These are phyloP conservation scores for Antedon mediterranea DNA, from an alignment of 53 echinoderm and acorn worm genomes.

Conservation along the genomic window DNA sequence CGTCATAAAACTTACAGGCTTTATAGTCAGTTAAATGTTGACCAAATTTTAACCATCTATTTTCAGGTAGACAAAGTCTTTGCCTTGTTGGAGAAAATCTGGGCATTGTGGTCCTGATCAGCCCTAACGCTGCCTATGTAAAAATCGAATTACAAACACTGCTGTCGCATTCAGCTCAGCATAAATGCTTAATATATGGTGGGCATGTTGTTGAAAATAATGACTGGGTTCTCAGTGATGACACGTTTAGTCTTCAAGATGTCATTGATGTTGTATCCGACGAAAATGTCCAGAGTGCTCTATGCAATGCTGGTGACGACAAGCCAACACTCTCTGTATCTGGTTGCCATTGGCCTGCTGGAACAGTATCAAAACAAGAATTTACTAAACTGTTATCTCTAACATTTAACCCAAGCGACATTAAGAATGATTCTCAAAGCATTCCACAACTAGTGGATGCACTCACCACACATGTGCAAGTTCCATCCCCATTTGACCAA, in stretches of 20 bases:
- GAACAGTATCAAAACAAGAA: slow-evolving; percentile 59
- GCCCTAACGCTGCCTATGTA: slow-evolving; percentile 47
- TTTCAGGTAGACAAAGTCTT: slow-evolving; percentile 59
- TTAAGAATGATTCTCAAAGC: slow-evolving; percentile 64
- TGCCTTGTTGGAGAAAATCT: slow-evolving; percentile 44
- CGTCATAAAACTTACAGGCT: too few species aligned
- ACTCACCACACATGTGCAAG: slow-evolving; percentile 41
- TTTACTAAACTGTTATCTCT: slow-evolving; percentile 86
- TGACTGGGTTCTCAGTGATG: slow-evolving; percentile 87
- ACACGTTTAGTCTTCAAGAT: slow-evolving; percentile 53
- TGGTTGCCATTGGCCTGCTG: slow-evolving; percentile 68
- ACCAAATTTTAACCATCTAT: too few species aligned
- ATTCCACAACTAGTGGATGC: slow-evolving; percentile 40
- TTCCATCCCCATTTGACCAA: slow-evolving; percentile 73
- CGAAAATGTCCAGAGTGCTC: background rate
- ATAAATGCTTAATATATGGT: slow-evolving; percentile 77
- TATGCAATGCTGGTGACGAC: slow-evolving; percentile 17
- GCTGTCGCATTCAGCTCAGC: slow-evolving; percentile 53
- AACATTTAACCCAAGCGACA: slow-evolving; percentile 73
- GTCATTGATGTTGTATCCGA: background rate
- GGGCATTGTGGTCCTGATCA: slow-evolving; percentile 68
- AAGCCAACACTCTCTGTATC: slow-evolving; percentile 65
- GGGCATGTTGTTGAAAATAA: slow-evolving; percentile 61
- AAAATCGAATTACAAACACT: slow-evolving; percentile 60
- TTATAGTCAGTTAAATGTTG: too few species aligned